A percentile compares a stretch with the other conserved stretches of the same genome.
Evolutionary conservation across 2,888 invertebrate species (phyloP).

Genomic region (Troides aeacus): DNA sequence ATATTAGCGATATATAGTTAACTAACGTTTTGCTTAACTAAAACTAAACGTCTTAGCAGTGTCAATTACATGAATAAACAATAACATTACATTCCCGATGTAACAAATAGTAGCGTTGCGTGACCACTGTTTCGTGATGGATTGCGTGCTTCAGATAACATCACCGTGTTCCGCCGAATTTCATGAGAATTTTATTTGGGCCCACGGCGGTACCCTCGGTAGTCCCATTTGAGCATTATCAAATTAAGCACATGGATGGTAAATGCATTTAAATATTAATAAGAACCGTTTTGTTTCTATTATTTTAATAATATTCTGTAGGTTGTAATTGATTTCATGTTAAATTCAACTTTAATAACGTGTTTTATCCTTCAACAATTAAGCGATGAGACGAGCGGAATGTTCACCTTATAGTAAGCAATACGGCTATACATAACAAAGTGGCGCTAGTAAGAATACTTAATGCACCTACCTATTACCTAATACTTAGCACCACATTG

Average conservation of each 20-base stretch:
- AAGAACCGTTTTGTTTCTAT: constrained; percentile 67
- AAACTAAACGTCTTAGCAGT: neutral
- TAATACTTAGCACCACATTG: too few species aligned
- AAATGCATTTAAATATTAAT: constrained; percentile 72
- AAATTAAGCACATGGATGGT: constrained; percentile 64
- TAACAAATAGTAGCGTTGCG: constrained; percentile 61
- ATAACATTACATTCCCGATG: constrained; percentile 57
- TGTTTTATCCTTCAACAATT: neutral
- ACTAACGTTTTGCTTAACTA: neutral
- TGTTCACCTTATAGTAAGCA: too few species aligned
- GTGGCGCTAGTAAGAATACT: too few species aligned
- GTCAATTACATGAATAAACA: constrained; percentile 41
- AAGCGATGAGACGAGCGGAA: too few species aligned
- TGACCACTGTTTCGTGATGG: constrained; percentile 64
- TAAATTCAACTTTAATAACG: neutral
- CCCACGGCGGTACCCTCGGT: constrained; percentile 51
- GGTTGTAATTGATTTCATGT: neutral
- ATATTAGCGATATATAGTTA: neutral
- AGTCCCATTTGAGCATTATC: constrained; percentile 66
- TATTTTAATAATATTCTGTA: constrained; percentile 42
- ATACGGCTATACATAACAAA: too few species aligned
- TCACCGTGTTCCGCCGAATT: constrained; percentile 68
- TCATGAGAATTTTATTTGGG: constrained; percentile 68
- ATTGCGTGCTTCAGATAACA: constrained; percentile 71
- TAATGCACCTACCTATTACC: too few species aligned